Evolutionary conservation across 2,888 invertebrate genomes (phyloP).

Genomic region (Melanophora roralis): DNA sequence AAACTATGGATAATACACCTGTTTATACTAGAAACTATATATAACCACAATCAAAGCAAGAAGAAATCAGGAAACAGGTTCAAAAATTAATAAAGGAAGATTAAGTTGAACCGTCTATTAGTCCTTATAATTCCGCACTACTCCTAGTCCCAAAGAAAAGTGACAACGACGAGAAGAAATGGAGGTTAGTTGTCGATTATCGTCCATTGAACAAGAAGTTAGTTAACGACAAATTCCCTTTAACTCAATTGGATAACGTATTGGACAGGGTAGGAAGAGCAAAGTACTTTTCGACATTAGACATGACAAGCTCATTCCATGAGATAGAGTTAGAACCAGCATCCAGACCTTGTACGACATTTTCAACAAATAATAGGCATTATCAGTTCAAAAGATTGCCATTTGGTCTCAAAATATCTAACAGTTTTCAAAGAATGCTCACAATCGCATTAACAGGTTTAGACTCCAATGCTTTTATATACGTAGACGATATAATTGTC

Average conservation of each 20-base stretch:
- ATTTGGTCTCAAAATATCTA: constrained; percentile 2
- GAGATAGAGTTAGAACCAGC: neutral
- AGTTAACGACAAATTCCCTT: neutral
- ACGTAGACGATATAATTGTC: neutral
- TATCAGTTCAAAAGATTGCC: neutral
- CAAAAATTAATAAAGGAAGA: neutral
- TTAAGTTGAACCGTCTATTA: neutral
- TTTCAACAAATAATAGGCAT: neutral
- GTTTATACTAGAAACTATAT: neutral
- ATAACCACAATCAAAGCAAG: neutral
- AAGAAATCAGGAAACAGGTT: neutral
- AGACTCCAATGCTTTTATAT: neutral
- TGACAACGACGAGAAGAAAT: constrained; percentile 3
- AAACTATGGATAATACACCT: neutral
- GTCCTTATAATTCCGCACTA: constrained; percentile 2
- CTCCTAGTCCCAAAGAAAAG: neutral
- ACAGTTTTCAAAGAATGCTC: neutral
- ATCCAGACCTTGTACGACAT: neutral
- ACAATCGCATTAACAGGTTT: neutral
- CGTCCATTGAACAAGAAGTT: neutral
- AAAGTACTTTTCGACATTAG: constrained; percentile 5
- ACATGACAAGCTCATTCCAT: constrained; percentile 4
- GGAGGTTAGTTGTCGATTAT: neutral
- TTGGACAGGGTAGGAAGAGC: neutral
- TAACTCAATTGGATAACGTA: neutral